Evolutionary conservation across 2,797 vertebrate species (phyloP).

Genomic region (Odontamblyopus lacepedii): DNA sequence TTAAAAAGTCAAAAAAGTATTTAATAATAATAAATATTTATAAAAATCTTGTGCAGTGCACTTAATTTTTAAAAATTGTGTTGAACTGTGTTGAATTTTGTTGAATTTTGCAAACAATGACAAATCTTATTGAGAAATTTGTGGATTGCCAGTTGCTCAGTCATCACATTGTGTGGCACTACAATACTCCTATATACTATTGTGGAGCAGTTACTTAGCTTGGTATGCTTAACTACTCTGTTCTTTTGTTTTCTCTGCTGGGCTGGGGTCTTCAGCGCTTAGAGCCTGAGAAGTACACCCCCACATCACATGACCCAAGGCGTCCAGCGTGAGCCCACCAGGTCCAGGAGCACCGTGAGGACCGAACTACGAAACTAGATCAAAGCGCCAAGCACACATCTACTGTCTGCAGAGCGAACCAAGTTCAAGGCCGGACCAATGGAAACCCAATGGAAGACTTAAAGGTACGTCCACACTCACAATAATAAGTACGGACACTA

Average conservation of each 20-base stretch:
- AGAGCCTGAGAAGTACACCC: slow-evolving; percentile 77
- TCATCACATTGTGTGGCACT: slow-evolving; percentile 55
- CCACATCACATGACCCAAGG: slow-evolving; percentile 83
- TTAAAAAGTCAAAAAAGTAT: too few species aligned
- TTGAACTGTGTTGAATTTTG: background rate
- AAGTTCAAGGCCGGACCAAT: slow-evolving; percentile 71
- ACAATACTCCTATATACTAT: slow-evolving; percentile 40
- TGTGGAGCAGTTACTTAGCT: slow-evolving; percentile 24
- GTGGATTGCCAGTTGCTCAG: slow-evolving; percentile 40
- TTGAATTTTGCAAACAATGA: background rate
- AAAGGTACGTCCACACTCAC: slow-evolving; percentile 78
- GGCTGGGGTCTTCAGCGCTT: slow-evolving; percentile 76
- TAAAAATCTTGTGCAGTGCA: background rate
- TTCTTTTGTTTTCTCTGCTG: slow-evolving; percentile 50
- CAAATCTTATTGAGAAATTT: slow-evolving; percentile 37
- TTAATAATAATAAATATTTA: too few species aligned
- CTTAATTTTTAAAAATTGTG: background rate
- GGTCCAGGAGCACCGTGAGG: slow-evolving; percentile 83
- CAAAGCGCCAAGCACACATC: slow-evolving; percentile 71
- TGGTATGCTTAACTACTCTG: slow-evolving; percentile 40
- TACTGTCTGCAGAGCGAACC: slow-evolving; percentile 76
- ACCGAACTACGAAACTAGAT: slow-evolving; percentile 63
- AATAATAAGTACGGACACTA: too few species aligned
- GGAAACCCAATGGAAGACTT: slow-evolving; percentile 85
- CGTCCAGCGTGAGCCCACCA: slow-evolving; percentile 82